Evolutionary conservation across 1,140 invertebrate genomes (phyloP).

Genomic region (Aphelinus certus): DNA sequence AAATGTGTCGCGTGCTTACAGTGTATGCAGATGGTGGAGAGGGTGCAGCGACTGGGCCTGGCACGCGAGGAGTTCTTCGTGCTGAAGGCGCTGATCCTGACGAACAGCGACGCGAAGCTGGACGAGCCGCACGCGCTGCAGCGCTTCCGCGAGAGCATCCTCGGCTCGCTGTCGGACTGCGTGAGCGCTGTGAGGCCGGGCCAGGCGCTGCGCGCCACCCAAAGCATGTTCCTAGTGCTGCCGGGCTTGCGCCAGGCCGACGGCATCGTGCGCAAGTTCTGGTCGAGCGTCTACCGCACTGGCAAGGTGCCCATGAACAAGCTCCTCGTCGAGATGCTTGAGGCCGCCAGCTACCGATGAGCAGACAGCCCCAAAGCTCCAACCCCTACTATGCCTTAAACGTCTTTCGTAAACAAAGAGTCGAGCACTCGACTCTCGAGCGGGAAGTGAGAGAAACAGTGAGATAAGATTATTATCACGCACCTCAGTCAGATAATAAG

Average conservation of each 20-base stretch:
- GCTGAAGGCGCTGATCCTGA: slow-evolving; percentile 90
- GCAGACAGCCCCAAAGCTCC: neutral
- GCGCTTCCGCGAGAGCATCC: slow-evolving; percentile 87
- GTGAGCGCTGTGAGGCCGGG: slow-evolving; percentile 80
- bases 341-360: slow-evolving; percentile 70
- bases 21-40: slow-evolving; percentile 86
- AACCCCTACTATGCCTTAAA: too few relatives aligned
- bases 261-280: slow-evolving; percentile 86
- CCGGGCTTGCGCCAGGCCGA: slow-evolving; percentile 91
- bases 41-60: slow-evolving; percentile 83
- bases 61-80: slow-evolving; percentile 92
- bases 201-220: slow-evolving; percentile 75
- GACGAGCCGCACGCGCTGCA: slow-evolving; percentile 86
- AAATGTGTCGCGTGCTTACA: slow-evolving; percentile 51
- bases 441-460: slow-evolving; percentile 3
- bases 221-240: slow-evolving; percentile 88
- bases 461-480: slow-evolving; percentile 6
- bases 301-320: slow-evolving; percentile 95
- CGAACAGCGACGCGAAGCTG: slow-evolving; percentile 90
- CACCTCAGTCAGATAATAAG: slow-evolving; percentile 25
- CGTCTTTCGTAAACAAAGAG: neutral
- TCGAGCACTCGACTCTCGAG: neutral
- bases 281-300: slow-evolving; percentile 87
- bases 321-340: slow-evolving; percentile 96
- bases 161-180: slow-evolving; percentile 87